These are phyloP conservation scores for Poeciliopsis gracilis DNA, from an alignment of 2,797 vertebrate genomes.

Conservation along the genomic window DNA sequence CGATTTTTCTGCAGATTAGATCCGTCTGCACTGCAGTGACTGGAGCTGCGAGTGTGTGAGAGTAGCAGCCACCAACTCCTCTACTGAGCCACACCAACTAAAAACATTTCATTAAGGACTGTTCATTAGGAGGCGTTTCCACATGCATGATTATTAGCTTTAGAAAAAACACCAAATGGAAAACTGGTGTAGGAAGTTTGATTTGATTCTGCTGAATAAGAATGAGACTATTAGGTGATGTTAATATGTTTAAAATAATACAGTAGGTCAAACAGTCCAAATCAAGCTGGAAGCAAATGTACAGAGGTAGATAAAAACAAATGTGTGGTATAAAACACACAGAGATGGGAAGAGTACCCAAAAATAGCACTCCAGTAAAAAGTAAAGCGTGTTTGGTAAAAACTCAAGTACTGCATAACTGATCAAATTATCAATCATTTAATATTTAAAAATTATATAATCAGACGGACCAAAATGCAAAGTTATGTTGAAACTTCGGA, in stretches of 20 bases:
- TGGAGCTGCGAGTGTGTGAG: conserved; percentile 36
- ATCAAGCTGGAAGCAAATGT: not conserved
- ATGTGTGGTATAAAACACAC: not conserved
- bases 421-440: too few species aligned
- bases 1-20: conserved; percentile 7
- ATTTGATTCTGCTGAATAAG: not conserved
- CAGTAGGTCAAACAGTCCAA: not conserved
- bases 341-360: too few species aligned
- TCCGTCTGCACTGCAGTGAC: not conserved
- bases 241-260: not conserved
- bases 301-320: not conserved
- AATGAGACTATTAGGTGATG: not conserved
- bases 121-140: not conserved
- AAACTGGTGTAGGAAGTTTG: not conserved
- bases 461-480: too few species aligned
- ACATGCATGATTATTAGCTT: conserved; percentile 15
- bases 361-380: too few species aligned
- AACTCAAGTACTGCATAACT: too few species aligned
- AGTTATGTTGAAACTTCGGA: too few species aligned
- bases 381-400: too few species aligned
- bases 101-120: conserved; percentile 34
- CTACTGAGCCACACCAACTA: conserved; percentile 29
- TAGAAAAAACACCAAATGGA: conserved; percentile 3
- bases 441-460: too few species aligned
- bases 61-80: conserved; percentile 28